Evolutionary conservation across 2,888 invertebrate species (phyloP).

Genomic region (Cotesia congregata): DNA sequence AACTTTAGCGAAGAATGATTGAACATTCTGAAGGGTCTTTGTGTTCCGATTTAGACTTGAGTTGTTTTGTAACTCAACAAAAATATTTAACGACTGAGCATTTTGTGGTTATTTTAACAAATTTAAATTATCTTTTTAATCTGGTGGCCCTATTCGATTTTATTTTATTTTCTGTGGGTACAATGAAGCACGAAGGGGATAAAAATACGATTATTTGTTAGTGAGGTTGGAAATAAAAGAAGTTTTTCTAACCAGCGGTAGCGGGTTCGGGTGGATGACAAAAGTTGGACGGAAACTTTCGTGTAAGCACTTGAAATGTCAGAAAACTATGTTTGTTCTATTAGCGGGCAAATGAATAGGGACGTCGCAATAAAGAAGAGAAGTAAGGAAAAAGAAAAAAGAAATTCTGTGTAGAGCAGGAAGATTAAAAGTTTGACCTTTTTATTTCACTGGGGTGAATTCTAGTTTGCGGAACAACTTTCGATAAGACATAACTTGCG

Average conservation of each 20-base stretch:
- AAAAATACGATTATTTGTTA: conserved; percentile 37
- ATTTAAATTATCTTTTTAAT: not conserved
- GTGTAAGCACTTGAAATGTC: conserved; percentile 20
- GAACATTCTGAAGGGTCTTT: not conserved
- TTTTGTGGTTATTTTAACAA: not conserved
- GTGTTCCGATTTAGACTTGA: not conserved
- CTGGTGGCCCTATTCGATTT: not conserved
- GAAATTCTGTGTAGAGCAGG: not conserved
- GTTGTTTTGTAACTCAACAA: not conserved
- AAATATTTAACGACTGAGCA: not conserved
- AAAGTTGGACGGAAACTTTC: conserved; percentile 19
- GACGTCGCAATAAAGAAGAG: conserved; percentile 4
- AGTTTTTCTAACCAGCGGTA: not conserved
- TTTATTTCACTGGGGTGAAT: not conserved
- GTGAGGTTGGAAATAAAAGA: not conserved
- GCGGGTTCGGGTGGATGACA: conserved; percentile 2
- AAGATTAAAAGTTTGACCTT: not conserved
- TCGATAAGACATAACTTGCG: not conserved
- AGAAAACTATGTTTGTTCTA: conserved; percentile 33
- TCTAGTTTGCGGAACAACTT: not conserved
- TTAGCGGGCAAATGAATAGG: conserved; percentile 20
- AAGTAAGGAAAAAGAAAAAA: not conserved
- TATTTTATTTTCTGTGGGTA: not conserved
- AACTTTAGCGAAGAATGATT: not conserved
- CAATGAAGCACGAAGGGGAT: conserved; percentile 2